Evolutionary conservation across 2,888 invertebrate species (phyloP).

Genomic region (Eristalis intricaria): DNA sequence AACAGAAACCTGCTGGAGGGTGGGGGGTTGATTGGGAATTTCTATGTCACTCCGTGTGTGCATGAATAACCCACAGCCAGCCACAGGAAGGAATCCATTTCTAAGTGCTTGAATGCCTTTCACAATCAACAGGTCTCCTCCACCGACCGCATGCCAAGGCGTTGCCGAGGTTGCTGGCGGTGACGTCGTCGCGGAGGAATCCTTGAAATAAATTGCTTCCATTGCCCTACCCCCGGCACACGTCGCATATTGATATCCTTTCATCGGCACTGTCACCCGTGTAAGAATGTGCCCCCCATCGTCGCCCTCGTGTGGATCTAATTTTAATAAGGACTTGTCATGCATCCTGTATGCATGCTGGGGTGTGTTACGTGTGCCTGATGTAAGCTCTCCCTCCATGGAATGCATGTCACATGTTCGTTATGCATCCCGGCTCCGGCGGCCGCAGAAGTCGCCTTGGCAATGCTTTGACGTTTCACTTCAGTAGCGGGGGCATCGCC

Average conservation of each 20-base stretch:
- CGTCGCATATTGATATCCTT: conserved; percentile 1
- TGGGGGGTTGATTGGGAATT: conserved; percentile 28
- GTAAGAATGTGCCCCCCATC: conserved; percentile 22
- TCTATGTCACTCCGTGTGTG: conserved; percentile 16
- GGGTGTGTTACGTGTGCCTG: background rate
- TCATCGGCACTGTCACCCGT: conserved; percentile 23
- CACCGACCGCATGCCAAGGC: conserved; percentile 31
- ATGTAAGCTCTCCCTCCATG: conserved; percentile 17
- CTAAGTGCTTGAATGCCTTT: conserved; percentile 33
- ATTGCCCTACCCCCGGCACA: background rate
- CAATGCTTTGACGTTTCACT: conserved; percentile 8
- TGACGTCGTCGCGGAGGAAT: conserved; percentile 31
- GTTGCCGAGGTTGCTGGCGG: background rate
- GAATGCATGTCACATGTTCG: conserved; percentile 5
- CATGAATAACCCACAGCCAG: background rate
- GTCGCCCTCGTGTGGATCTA: conserved; percentile 28
- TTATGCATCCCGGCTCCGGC: background rate
- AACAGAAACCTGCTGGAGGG: background rate
- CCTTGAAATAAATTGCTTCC: conserved; percentile 70
- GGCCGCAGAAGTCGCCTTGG: background rate
- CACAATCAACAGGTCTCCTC: conserved; percentile 63
- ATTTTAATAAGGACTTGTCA: conserved; percentile 57
- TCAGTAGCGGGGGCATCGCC: background rate
- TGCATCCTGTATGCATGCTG: conserved; percentile 10
- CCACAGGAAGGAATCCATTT: conserved; percentile 15